Conservation (phyloP, 2,797 vertebrate species). For the Hafferia zeledoni region DNA sequence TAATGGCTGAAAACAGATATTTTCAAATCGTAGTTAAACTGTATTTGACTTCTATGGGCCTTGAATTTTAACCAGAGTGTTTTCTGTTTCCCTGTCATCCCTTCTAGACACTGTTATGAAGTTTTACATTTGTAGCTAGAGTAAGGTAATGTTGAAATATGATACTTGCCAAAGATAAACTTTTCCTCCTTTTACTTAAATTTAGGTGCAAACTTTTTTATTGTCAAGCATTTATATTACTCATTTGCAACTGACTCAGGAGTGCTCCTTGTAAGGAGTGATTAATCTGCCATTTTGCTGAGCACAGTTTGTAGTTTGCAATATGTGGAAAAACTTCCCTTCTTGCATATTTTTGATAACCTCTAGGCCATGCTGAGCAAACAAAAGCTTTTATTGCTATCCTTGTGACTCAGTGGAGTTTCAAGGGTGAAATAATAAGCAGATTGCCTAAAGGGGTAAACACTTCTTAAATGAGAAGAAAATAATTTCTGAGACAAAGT, state of each 20-base stretch:
- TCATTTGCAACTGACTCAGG: neutral
- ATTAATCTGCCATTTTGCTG: constrained; percentile 49
- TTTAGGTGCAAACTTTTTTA: neutral
- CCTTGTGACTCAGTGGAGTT: constrained; percentile 46
- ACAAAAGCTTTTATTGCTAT: constrained; percentile 52
- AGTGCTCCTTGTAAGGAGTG: neutral
- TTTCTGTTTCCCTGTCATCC: neutral
- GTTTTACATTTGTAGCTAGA: neutral
- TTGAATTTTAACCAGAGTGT: neutral
- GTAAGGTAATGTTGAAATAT: neutral
- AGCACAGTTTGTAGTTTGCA: neutral
- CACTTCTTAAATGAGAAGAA: neutral
- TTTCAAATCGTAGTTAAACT: neutral
- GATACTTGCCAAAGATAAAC: neutral
- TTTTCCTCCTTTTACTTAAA: neutral
- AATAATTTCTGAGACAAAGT: neutral
- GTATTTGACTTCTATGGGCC: neutral
- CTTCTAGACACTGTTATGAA: neutral
- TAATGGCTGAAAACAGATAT: neutral
- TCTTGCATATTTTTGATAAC: constrained; percentile 60
- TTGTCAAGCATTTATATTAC: neutral
- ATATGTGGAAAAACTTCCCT: constrained; percentile 29
- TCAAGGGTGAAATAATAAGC: constrained; percentile 49
- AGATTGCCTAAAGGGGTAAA: constrained; percentile 3
- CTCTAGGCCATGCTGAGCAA: constrained; percentile 53